A percentile compares a stretch with the other conserved stretches of the same genome.
phyloP scores from a whole-genome alignment of 2,113 vertebrate species.

The Anhinga rufa region DNA sequence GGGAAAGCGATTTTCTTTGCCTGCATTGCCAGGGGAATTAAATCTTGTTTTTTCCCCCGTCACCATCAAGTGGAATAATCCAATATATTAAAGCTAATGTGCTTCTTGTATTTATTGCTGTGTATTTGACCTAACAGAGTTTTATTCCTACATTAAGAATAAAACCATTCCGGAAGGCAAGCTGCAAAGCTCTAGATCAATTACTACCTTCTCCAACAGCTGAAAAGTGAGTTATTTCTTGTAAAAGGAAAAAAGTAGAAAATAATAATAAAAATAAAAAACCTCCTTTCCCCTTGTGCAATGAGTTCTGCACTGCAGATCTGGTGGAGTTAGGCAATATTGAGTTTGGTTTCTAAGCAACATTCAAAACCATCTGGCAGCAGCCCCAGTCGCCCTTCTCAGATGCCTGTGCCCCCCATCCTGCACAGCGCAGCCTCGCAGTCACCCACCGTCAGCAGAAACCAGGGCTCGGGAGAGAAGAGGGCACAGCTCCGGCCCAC shows the following conservation, averaged over 20 bases:
- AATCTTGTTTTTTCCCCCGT: slow-evolving; percentile 63
- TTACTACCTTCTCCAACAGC: slow-evolving; percentile 61
- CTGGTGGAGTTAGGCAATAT: slow-evolving; percentile 17
- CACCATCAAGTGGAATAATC: slow-evolving; percentile 70
- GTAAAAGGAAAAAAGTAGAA: not conserved
- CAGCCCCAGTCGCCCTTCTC: not conserved
- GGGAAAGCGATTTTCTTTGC: slow-evolving; percentile 69
- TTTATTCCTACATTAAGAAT: slow-evolving; percentile 65
- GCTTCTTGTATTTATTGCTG: slow-evolving; percentile 65
- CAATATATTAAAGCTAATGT: slow-evolving; percentile 70
- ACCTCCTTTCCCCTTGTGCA: not conserved
- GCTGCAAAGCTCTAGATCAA: slow-evolving; percentile 62
- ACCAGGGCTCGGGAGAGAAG: not conserved
- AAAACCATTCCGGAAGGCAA: slow-evolving; percentile 54
- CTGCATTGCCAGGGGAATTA: slow-evolving; percentile 68
- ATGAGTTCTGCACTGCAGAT: slow-evolving; percentile 60
- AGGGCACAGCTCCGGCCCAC: not conserved
- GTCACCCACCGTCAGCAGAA: not conserved
- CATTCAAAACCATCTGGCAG: slow-evolving; percentile 13
- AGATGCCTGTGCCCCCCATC: not conserved
- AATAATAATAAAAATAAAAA: slow-evolving; percentile 11
- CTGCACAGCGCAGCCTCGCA: not conserved
- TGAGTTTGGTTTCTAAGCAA: slow-evolving; percentile 60
- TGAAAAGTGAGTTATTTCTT: slow-evolving; percentile 74
- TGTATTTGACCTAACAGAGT: slow-evolving; percentile 67